Conservation (phyloP, 2,797 vertebrate genomes). For the Platalea minor region DNA sequence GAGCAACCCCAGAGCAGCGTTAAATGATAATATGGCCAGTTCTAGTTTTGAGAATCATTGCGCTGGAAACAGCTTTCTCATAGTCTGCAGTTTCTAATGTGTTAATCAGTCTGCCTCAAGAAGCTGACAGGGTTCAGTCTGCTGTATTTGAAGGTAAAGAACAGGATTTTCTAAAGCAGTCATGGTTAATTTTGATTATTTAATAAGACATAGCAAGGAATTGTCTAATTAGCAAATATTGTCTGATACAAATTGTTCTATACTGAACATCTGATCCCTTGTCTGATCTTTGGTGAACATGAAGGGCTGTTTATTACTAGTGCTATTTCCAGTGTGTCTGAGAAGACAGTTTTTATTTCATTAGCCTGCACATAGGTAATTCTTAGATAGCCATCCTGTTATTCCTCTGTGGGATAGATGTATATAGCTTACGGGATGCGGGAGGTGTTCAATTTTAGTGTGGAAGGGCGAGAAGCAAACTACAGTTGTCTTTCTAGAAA, state of each 20-base stretch:
- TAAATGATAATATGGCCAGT: background rate
- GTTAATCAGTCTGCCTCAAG: background rate
- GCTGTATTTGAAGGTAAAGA: background rate
- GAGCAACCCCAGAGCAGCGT: background rate
- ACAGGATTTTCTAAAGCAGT: background rate
- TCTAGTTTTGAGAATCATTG: background rate
- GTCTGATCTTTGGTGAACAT: background rate
- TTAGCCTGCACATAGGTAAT: background rate
- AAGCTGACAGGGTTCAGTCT: background rate
- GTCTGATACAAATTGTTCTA: background rate
- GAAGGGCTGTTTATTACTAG: background rate
- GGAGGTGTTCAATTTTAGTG: background rate
- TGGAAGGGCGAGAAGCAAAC: background rate
- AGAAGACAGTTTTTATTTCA: background rate
- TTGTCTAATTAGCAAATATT: background rate
- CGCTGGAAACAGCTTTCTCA: background rate
- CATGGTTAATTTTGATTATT: background rate
- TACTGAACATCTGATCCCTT: background rate
- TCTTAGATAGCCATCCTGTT: background rate
- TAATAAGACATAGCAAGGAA: background rate
- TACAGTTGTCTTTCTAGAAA: background rate
- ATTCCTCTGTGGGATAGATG: background rate
- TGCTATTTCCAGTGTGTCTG: background rate
- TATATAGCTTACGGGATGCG: background rate
- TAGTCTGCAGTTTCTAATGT: background rate